Evolutionary conservation across 2,797 vertebrate species (phyloP).

Genomic region (Danio albolineatus): DNA sequence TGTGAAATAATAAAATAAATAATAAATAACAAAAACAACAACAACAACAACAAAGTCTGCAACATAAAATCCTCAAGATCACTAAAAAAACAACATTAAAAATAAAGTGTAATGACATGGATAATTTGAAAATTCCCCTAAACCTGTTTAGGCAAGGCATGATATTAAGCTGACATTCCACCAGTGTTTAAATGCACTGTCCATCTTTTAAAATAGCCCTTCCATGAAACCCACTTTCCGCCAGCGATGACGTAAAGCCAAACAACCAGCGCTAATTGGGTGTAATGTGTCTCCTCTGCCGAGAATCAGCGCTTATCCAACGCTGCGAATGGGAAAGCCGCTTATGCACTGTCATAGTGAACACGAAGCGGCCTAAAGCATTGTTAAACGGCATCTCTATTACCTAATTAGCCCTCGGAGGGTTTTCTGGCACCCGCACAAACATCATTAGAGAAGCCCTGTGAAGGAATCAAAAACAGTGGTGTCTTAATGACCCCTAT

Average conservation of each 20-base stretch:
- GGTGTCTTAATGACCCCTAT: slow-evolving; percentile 31
- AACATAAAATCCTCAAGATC: no score
- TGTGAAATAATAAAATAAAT: no score
- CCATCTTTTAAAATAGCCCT: slow-evolving; percentile 21
- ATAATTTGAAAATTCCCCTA: background rate
- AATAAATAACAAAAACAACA: no score
- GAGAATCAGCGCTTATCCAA: slow-evolving; percentile 24
- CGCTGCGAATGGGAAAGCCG: slow-evolving; percentile 18
- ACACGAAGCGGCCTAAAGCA: slow-evolving; percentile 52
- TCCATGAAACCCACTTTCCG: slow-evolving; percentile 6
- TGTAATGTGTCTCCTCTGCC: slow-evolving; percentile 25
- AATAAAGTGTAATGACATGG: no score
- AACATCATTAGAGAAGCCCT: slow-evolving; percentile 29
- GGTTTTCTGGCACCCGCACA: slow-evolving; percentile 22
- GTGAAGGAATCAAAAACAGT: slow-evolving; percentile 36
- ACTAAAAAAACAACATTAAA: background rate
- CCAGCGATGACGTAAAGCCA: slow-evolving; percentile 16
- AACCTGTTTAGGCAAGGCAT: background rate
- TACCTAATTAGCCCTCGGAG: slow-evolving; percentile 53
- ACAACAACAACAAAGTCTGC: no score
- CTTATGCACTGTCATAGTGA: slow-evolving; percentile 39
- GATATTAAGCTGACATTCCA: background rate
- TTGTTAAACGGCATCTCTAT: slow-evolving; percentile 46
- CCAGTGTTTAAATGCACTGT: background rate
- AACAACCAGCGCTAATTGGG: slow-evolving; percentile 31